phyloP scores from a whole-genome alignment of 2,888 invertebrate genomes.

The Epiblema foenella region DNA sequence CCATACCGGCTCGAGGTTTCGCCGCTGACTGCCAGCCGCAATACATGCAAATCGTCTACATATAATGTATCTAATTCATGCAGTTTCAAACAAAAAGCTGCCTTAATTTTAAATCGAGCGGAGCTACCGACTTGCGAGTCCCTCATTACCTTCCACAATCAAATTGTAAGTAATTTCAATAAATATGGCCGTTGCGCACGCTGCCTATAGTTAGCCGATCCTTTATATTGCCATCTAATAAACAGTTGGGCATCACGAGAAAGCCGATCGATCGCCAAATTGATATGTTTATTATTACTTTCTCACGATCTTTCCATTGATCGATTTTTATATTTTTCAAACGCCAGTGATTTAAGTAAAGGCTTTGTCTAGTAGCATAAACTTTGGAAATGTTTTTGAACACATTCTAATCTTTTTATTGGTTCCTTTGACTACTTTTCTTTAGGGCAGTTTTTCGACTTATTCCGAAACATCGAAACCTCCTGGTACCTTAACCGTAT shows the following conservation, averaged over 20 bases:
- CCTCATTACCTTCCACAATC: constrained; percentile 78
- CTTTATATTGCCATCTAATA: constrained; percentile 80
- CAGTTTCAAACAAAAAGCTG: constrained; percentile 72
- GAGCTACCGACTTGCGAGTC: constrained; percentile 74
- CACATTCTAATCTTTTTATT: neutral
- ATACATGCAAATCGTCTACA: constrained; percentile 54
- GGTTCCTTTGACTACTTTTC: too few species aligned
- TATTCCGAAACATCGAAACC: neutral
- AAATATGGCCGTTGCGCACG: constrained; percentile 73
- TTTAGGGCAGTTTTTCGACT: neutral
- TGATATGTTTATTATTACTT: constrained; percentile 84
- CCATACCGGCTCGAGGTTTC: constrained; percentile 21
- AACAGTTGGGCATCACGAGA: constrained; percentile 82
- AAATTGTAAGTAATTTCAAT: constrained; percentile 84
- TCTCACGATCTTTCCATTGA: constrained; percentile 76
- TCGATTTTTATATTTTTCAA: constrained; percentile 42
- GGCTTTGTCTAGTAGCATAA: constrained; percentile 9
- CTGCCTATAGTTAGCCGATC: constrained; percentile 68
- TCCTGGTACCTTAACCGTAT: constrained; percentile 2
- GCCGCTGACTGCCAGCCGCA: constrained; percentile 31
- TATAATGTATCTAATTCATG: constrained; percentile 76
- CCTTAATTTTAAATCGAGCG: constrained; percentile 72
- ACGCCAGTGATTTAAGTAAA: constrained; percentile 17
- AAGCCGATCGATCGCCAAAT: constrained; percentile 78
- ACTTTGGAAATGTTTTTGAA: neutral